Evolutionary conservation across 1,140 invertebrate genomes (phyloP).

Genomic region (Cotesia typhae): DNA sequence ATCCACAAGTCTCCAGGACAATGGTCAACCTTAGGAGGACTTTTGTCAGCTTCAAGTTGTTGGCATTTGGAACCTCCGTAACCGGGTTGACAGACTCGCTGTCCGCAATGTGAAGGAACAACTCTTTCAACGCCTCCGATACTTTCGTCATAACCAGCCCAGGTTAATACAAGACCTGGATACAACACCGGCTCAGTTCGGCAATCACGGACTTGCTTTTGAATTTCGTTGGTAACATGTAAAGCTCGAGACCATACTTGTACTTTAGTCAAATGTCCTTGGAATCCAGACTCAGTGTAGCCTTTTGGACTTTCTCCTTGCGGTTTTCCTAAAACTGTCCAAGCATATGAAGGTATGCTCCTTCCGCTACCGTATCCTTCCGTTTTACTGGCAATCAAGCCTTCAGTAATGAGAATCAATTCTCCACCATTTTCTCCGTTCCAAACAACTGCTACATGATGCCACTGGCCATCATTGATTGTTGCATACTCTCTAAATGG

Average conservation of each 20-base stretch:
- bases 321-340: slow-evolving; percentile 91
- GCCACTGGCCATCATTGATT: slow-evolving; percentile 96
- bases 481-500: slow-evolving; percentile 91
- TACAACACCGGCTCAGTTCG: slow-evolving; percentile 91
- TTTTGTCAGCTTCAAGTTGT: slow-evolving; percentile 84
- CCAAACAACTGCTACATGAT: slow-evolving; percentile 95
- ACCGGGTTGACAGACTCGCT: slow-evolving; percentile 85
- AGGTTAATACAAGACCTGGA: slow-evolving; percentile 84
- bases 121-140: slow-evolving; percentile 89
- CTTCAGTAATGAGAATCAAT: slow-evolving; percentile 89
- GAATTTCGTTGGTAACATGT: slow-evolving; percentile 91
- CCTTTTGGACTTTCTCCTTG: slow-evolving; percentile 77
- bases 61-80: slow-evolving; percentile 86
- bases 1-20: slow-evolving; percentile 95
- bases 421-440: slow-evolving; percentile 85
- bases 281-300: slow-evolving; percentile 88
- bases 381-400: slow-evolving; percentile 88
- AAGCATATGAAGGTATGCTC: slow-evolving; percentile 82
- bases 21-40: slow-evolving; percentile 84
- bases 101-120: slow-evolving; percentile 90
- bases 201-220: slow-evolving; percentile 91
- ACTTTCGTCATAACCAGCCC: slow-evolving; percentile 91
- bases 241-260: slow-evolving; percentile 93
- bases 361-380: slow-evolving; percentile 85
- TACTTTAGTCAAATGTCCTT: slow-evolving; percentile 93